These are phyloP conservation scores for Gadus macrocephalus DNA, from an alignment of 2,113 vertebrate genomes.

Conservation along the genomic window DNA sequence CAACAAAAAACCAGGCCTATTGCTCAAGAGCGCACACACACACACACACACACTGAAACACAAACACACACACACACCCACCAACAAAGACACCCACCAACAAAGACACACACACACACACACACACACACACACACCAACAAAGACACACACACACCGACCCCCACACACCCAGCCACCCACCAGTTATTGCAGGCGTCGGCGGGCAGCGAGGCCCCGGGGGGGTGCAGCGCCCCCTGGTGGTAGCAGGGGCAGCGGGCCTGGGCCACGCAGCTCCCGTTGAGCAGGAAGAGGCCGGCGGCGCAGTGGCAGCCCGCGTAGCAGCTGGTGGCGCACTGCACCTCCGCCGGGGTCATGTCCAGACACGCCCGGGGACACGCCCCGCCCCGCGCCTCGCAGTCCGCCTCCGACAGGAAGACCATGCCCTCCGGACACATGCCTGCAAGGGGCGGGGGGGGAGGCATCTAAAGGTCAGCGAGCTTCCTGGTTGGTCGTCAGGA, in stretches of 20 bases:
- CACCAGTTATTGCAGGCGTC: slow-evolving; percentile 87
- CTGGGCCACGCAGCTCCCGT: slow-evolving; percentile 72
- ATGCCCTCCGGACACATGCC: slow-evolving; percentile 76
- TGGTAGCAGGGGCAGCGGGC: slow-evolving; percentile 77
- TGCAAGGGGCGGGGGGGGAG: slow-evolving; percentile 24
- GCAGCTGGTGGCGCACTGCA: slow-evolving; percentile 77
- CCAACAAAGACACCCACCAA: too few relatives aligned
- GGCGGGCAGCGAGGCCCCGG: slow-evolving; percentile 38
- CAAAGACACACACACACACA: too few relatives aligned
- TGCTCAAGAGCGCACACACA: too few relatives aligned
- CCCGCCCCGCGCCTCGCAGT: slow-evolving; percentile 72
- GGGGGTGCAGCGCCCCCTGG: slow-evolving; percentile 61
- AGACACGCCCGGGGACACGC: slow-evolving; percentile 79
- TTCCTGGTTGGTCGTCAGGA: not conserved
- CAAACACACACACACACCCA: too few relatives aligned
- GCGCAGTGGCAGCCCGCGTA: slow-evolving; percentile 79
- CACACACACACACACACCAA: too few relatives aligned
- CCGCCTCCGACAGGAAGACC: slow-evolving; percentile 64
- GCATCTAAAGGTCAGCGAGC: not conserved
- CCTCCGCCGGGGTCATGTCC: slow-evolving; percentile 67
- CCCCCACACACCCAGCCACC: not conserved
- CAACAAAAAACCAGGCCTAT: too few relatives aligned
- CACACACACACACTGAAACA: too few relatives aligned
- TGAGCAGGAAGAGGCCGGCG: slow-evolving; percentile 74
- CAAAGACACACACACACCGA: too few relatives aligned